These are phyloP conservation scores for Helicorthomorpha holstii DNA, from an alignment of 1,140 invertebrate genomes.

Conservation along the genomic window DNA sequence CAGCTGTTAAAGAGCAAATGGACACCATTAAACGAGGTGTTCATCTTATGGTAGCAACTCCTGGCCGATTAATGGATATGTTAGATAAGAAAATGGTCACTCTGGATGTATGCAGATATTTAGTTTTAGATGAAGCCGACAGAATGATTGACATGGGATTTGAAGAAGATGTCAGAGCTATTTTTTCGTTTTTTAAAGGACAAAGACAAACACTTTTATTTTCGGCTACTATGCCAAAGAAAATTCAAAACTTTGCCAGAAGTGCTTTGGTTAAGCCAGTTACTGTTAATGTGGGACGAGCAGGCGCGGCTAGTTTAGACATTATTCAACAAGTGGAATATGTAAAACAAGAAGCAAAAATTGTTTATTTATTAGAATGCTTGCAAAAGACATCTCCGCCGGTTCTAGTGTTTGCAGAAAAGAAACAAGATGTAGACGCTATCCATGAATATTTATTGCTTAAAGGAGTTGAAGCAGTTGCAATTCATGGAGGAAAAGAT, in stretches of 20 bases:
- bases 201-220: conserved; percentile 38
- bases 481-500: not conserved
- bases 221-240: conserved; percentile 30
- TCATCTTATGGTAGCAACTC: conserved; percentile 38
- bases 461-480: not conserved
- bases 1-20: not conserved
- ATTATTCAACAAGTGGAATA: conserved; percentile 6
- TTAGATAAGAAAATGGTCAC: conserved; percentile 34
- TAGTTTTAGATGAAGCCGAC: conserved; percentile 38
- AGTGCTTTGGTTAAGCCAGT: conserved; percentile 93
- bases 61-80: conserved; percentile 40
- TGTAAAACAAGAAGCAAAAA: not conserved
- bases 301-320: conserved; percentile 47
- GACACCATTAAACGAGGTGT: conserved; percentile 21
- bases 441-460: not conserved
- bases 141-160: conserved; percentile 43
- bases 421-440: not conserved
- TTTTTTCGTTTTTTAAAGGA: conserved; percentile 35
- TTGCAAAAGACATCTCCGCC: not conserved
- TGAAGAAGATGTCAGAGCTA: conserved; percentile 36
- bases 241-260: conserved; percentile 54
- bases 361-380: not conserved
- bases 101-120: conserved; percentile 32
- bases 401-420: not conserved
- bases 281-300: conserved; percentile 97